These are phyloP conservation scores for Bombycilla garrulus DNA, from an alignment of 2,113 vertebrate species.

Conservation along the genomic window DNA sequence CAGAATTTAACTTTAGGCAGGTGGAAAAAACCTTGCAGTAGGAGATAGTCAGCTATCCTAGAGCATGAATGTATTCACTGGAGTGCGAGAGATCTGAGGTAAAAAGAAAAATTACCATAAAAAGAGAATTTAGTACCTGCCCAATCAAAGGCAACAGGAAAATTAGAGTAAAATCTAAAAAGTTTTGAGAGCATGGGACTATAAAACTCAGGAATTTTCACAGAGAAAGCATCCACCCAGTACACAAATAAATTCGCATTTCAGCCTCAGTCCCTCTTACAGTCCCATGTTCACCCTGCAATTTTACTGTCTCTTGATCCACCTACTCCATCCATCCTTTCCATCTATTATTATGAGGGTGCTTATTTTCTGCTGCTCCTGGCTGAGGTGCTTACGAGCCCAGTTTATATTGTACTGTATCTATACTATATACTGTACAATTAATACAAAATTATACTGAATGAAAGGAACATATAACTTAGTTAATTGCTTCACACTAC, in stretches of 20 bases:
- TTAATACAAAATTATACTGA: constrained; percentile 19
- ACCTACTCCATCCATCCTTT: background rate
- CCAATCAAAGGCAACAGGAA: background rate
- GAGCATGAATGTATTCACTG: background rate
- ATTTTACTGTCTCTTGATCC: background rate
- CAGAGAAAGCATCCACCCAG: background rate
- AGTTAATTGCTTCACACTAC: constrained; percentile 63
- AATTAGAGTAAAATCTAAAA: background rate
- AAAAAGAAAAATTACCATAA: background rate
- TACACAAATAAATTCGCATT: background rate
- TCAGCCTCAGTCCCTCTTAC: background rate
- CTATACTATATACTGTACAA: background rate
- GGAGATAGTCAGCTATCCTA: background rate
- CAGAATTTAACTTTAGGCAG: background rate
- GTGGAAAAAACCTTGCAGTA: background rate
- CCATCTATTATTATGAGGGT: background rate
- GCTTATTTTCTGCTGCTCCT: background rate
- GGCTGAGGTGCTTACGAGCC: background rate
- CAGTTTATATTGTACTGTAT: background rate
- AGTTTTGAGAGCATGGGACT: background rate
- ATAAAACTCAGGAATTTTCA: background rate
- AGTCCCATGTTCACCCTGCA: background rate
- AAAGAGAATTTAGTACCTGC: background rate
- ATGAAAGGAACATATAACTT: constrained; percentile 40
- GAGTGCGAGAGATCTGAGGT: rapidly evolving